Percentiles rank a stretch among this genome's conserved stretches.
Conservation (phyloP, 2,888 invertebrate genomes). For the Caenorhabditis doughertyi region DNA sequence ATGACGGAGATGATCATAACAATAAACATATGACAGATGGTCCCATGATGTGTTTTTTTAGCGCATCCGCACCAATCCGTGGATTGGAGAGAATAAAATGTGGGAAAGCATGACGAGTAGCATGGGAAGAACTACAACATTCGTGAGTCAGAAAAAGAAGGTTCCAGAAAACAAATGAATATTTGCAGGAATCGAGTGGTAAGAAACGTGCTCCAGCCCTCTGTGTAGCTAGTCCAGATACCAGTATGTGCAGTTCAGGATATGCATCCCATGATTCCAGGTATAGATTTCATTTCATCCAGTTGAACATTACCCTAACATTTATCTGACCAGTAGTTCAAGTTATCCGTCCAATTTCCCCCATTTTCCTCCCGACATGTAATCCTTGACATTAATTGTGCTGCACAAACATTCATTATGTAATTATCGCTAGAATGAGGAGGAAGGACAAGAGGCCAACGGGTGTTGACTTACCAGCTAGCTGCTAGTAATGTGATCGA, state of each 20-base stretch:
- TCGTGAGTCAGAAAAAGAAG: constrained; percentile 7
- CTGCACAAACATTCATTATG: constrained; percentile 67
- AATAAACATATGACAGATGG: constrained; percentile 55
- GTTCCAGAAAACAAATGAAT: neutral
- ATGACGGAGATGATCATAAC: constrained; percentile 30
- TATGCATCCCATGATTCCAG: constrained; percentile 71
- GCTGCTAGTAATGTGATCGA: constrained; percentile 58
- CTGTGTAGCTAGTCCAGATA: constrained; percentile 66
- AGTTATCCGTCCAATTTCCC: too few relatives aligned
- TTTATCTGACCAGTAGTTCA: constrained; percentile 18
- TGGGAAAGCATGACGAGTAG: constrained; percentile 59
- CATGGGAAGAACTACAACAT: constrained; percentile 47
- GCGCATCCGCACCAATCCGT: constrained; percentile 71
- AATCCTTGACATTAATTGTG: constrained; percentile 66
- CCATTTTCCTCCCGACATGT: too few relatives aligned
- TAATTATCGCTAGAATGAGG: constrained; percentile 50
- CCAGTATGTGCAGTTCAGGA: constrained; percentile 71
- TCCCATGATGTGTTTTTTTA: constrained; percentile 51
- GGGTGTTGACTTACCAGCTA: constrained; percentile 58
- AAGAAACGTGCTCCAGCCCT: constrained; percentile 57
- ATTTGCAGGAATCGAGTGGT: constrained; percentile 31
- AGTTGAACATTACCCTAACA: neutral
- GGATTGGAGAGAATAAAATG: constrained; percentile 64
- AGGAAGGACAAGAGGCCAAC: constrained; percentile 19
- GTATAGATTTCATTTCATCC: constrained; percentile 23